Base-by-base conservation (phyloP, 2,888 invertebrate genomes). In the Latrodectus hesperus region DNA sequence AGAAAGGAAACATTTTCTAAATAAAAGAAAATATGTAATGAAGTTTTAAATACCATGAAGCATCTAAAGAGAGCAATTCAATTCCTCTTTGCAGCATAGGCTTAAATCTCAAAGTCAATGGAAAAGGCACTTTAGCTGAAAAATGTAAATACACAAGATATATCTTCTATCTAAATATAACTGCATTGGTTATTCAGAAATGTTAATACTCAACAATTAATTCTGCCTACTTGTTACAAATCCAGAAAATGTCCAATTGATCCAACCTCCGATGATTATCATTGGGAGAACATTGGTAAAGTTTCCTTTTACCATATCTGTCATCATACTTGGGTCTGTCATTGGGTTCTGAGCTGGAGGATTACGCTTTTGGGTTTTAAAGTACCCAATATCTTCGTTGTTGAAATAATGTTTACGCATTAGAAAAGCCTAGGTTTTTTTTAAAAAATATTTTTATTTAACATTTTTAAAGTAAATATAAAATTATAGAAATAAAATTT, bases 161-260 rank as follows among this genome's bases (percentile, higher is more conserved):
- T 38, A 38, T 38, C 6, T 38, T 38, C 38, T 3, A 38, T 38
- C 38, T 38, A 38, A 38, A 38, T 38, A 38, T 38, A 6, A 38
- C 6, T 38, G 38, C 38, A 38, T 6, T 38, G 38, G 6, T 38
- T 38, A 38, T 38, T 38, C 38, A 38, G 38, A 38, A 38, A 38
- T 38, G 38, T 38, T 38, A 38, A 38, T 38, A 6, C 38, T 38
- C 38, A 38, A 4, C 38, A 38, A 38, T 49, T 53, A 67, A 64
- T 55, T 84, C 11, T 53, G 73, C 94, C 93, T 93, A 95, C 96
- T 99, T n/a, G 99, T 99, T 64, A 99, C 96, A 92, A 99, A 99
- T 79, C 99, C 99, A 72, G 99, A 99, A 93, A 99, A 99, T 94
- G 99, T 99, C 99, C 99, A 99, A 92, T 99, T 99, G 91, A 99